These are phyloP conservation scores for Ctenoplectra terminalis DNA, from an alignment of 1,140 invertebrate genomes.

Conservation along the genomic window DNA sequence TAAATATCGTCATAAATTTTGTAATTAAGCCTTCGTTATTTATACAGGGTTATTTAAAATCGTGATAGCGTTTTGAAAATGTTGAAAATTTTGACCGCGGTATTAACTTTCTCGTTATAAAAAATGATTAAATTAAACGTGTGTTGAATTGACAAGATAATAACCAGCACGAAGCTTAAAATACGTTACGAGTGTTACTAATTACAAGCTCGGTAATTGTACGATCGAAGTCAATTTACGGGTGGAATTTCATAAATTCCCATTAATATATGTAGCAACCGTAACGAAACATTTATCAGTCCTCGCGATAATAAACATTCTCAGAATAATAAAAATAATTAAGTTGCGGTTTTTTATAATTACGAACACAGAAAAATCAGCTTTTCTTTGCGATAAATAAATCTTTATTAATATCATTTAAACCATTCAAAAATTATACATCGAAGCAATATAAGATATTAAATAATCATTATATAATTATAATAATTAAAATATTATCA, in stretches of 20 bases:
- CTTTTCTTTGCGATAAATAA: too few relatives aligned
- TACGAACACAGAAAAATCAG: too few relatives aligned
- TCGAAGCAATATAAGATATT: too few relatives aligned
- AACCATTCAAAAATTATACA: too few relatives aligned
- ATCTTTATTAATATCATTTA: too few relatives aligned
- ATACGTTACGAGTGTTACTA: background rate
- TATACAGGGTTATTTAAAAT: background rate
- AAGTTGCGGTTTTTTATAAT: too few relatives aligned
- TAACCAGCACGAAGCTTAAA: background rate
- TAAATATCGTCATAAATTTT: background rate
- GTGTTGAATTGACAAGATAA: background rate
- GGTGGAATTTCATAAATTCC: background rate
- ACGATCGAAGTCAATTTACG: constrained; percentile 7
- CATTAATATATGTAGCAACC: background rate
- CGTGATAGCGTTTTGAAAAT: background rate
- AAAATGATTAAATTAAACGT: constrained; percentile 7
- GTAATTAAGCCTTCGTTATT: background rate
- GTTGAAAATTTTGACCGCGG: background rate
- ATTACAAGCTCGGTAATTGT: constrained; percentile 10
- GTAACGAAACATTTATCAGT: background rate
- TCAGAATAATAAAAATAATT: too few relatives aligned
- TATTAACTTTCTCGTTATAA: background rate
- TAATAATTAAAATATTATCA: too few relatives aligned
- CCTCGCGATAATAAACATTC: background rate
- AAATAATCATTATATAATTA: too few relatives aligned